These are phyloP conservation scores for Heliconius himera DNA, from an alignment of 1,140 invertebrate genomes.

Conservation along the genomic window DNA sequence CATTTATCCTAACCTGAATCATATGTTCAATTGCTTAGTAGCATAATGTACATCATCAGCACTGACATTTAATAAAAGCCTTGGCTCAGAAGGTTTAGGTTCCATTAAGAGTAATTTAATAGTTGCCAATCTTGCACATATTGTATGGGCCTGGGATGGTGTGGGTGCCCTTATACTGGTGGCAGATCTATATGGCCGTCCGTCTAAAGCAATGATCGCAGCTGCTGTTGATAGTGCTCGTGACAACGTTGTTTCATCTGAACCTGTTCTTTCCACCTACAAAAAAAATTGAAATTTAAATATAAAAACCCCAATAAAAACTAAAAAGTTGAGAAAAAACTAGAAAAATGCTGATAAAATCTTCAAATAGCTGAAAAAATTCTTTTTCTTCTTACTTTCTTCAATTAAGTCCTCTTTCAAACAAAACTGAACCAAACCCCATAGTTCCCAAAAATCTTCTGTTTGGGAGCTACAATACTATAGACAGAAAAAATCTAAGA, in stretches of 20 bases:
- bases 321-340: too few relatives aligned
- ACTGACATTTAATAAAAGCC: conserved; percentile 92
- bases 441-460: too few relatives aligned
- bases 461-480: too few relatives aligned
- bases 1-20: background rate
- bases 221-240: conserved; percentile 60
- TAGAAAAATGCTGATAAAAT: too few relatives aligned
- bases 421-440: too few relatives aligned
- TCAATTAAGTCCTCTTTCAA: too few relatives aligned
- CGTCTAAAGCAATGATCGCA: conserved; percentile 65
- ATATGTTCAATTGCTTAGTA: conserved; percentile 44
- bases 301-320: too few relatives aligned
- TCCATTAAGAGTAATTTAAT: conserved; percentile 76
- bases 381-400: too few relatives aligned
- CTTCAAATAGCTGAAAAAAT: too few relatives aligned
- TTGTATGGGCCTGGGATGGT: conserved; percentile 65
- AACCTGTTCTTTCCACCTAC: conserved; percentile 69
- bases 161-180: conserved; percentile 65
- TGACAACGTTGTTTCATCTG: conserved; percentile 71
- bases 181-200: conserved; percentile 63
- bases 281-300: too few relatives aligned
- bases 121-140: conserved; percentile 69
- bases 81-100: conserved; percentile 83
- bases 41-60: conserved; percentile 94
- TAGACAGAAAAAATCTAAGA: too few relatives aligned